Evolutionary conservation across 1,140 invertebrate genomes (phyloP).

Genomic region (Bilobella aurantiaca): DNA sequence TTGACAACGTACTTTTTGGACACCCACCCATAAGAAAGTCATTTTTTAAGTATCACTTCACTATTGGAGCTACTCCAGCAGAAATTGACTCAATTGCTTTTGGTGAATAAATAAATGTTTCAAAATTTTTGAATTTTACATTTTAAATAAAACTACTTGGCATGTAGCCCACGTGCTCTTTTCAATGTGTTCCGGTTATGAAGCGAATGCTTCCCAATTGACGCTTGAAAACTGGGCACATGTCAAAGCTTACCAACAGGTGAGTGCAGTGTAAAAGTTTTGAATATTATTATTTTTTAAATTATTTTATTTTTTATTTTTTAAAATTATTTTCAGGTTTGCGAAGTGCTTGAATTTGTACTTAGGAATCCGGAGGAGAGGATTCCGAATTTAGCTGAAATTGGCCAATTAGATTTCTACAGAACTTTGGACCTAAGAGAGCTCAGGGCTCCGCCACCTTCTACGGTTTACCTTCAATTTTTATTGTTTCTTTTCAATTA

Average conservation of each 20-base stretch:
- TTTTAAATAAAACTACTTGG: constrained; percentile 22
- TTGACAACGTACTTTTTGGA: constrained; percentile 74
- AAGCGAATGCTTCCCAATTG: constrained; percentile 61
- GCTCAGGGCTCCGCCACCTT: constrained; percentile 53
- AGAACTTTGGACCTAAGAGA: constrained; percentile 76
- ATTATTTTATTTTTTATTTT: neutral
- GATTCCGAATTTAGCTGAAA: constrained; percentile 61
- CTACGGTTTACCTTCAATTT: neutral
- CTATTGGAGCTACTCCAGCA: constrained; percentile 46
- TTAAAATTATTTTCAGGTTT: constrained; percentile 46
- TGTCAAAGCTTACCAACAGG: constrained; percentile 62
- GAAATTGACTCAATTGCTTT: constrained; percentile 66
- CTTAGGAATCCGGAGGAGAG: constrained; percentile 56
- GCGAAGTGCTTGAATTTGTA: constrained; percentile 67
- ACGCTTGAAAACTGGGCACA: constrained; percentile 59
- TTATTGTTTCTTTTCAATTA: neutral
- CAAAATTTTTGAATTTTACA: neutral
- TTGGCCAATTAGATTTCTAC: constrained; percentile 69
- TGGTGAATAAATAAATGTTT: constrained; percentile 44
- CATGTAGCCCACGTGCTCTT: constrained; percentile 64
- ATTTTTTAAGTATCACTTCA: too few relatives aligned
- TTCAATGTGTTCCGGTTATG: constrained; percentile 79
- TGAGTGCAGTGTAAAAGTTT: constrained; percentile 34
- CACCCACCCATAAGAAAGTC: constrained; percentile 55
- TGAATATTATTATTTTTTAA: neutral